Percentiles rank a stretch among this genome's conserved stretches.
Evolutionary conservation across 2,797 vertebrate genomes (phyloP).

Genomic region (Pantherophis vulpinus): DNA sequence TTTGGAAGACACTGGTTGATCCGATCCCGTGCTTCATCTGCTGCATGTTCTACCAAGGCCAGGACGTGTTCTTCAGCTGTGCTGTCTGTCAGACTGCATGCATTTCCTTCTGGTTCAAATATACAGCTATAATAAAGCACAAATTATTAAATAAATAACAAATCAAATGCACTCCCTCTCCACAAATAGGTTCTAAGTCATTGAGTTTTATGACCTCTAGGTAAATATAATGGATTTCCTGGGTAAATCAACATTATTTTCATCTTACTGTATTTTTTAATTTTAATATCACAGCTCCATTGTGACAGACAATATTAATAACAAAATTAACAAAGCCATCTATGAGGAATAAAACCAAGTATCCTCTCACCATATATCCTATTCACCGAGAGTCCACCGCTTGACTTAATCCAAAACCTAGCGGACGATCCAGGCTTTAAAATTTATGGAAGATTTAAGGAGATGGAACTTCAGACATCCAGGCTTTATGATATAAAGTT

Average conservation of each 20-base stretch:
- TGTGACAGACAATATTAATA: not conserved
- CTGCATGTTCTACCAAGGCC: conserved; percentile 94
- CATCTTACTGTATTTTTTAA: not conserved
- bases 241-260: not conserved
- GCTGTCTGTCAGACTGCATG: conserved; percentile 95
- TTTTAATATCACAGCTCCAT: not conserved
- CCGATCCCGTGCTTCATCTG: conserved; percentile 95
- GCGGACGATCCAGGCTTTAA: not conserved
- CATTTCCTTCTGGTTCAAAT: conserved; percentile 94
- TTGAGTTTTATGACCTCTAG: conserved; percentile 12
- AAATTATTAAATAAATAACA: not conserved
- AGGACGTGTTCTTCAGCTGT: conserved; percentile 97
- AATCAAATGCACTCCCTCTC: not conserved
- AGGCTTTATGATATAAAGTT: not conserved
- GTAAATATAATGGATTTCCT: not conserved
- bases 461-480: not conserved
- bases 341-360: not conserved
- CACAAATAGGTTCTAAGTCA: not conserved
- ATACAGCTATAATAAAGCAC: conserved; percentile 78
- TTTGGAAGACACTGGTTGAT: conserved; percentile 89
- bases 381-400: not conserved
- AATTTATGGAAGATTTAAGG: not conserved
- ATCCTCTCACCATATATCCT: not conserved
- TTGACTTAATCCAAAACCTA: not conserved
- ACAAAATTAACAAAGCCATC: not conserved